Evolutionary conservation across 2,113 vertebrate genomes (phyloP).

Genomic region (Marcusenius ussheri): DNA sequence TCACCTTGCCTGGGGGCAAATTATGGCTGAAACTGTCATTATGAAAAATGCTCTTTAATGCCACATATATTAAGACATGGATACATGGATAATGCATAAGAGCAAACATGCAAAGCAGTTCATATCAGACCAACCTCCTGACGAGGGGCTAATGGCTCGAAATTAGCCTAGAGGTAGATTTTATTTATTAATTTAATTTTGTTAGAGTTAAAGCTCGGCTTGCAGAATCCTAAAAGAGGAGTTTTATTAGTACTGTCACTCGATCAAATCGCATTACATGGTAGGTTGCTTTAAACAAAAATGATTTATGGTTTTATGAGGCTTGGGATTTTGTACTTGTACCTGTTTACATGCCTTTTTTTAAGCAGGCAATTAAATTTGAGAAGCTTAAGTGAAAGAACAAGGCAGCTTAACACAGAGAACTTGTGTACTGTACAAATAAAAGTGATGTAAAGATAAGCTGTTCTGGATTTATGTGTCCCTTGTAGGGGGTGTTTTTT

Average conservation of each 20-base stretch:
- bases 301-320: neutral
- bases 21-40: constrained; percentile 19
- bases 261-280: neutral
- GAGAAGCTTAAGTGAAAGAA: neutral
- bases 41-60: constrained; percentile 19
- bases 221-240: neutral
- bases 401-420: neutral
- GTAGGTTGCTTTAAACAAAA: neutral
- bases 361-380: neutral
- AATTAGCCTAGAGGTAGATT: neutral
- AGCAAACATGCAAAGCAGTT: constrained; percentile 14
- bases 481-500: neutral
- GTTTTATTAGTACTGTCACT: neutral
- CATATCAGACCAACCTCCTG: neutral
- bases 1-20: constrained; percentile 21
- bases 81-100: constrained; percentile 6
- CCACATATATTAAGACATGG: constrained; percentile 3
- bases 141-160: neutral
- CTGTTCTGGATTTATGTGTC: neutral
- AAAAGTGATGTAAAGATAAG: neutral
- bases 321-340: neutral
- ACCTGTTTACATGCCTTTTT: neutral
- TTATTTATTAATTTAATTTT: neutral
- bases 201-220: neutral
- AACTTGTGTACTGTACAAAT: neutral